Base-by-base conservation (phyloP, 2,888 invertebrate species). In the Acanthosepion lycidas region DNA sequence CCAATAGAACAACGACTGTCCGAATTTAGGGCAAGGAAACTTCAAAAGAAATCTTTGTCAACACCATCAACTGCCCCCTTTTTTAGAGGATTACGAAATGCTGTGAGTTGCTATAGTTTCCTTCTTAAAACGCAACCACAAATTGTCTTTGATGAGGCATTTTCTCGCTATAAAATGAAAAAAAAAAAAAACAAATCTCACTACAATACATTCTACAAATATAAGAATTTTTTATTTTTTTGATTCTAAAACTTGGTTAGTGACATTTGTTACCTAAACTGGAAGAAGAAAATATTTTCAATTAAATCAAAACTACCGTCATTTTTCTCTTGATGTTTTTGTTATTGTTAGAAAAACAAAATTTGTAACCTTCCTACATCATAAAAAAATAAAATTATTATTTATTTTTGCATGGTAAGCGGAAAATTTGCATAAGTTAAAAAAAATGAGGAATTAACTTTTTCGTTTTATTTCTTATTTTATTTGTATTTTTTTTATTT, bases 1-100 rank as follows among this genome's bases (percentile, higher is more conserved):
- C 49, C 93, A 26, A 93, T 93, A 48, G 93, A 93, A 49, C 51
- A 93, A 49, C 93, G 51, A 26, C 51, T 93, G 93, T 49, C 51
- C 53, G n/a, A 93, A 28, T 93, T 93, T 28, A 51, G 93, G 78
- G 53, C 48, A 93, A 26, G 93, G 33, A 93, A 93, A 49, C 6
- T 53, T 28, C 93, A 48, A 93, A 51, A 93, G 51, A 93, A 93
- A 93, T 12, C 93, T 53, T 93, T 26, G 5, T 93, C 53, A n/a
- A 51, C 93, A 53, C 4, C 53, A 78, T n/a, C n/a, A 15, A 23
- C 93, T n/a, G 53, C 33, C 28, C 28, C 93, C 9, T 53, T 93
- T n/a, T 26, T 53, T 12, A 93, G 53, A 51, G n/a, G 53, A 49
- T 26, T 93, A 53, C 93, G 93, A 26, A 93, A 93, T 93, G 53